Conservation (phyloP, 92 coral and sea anemone species). For the Diadumene lineata region DNA sequence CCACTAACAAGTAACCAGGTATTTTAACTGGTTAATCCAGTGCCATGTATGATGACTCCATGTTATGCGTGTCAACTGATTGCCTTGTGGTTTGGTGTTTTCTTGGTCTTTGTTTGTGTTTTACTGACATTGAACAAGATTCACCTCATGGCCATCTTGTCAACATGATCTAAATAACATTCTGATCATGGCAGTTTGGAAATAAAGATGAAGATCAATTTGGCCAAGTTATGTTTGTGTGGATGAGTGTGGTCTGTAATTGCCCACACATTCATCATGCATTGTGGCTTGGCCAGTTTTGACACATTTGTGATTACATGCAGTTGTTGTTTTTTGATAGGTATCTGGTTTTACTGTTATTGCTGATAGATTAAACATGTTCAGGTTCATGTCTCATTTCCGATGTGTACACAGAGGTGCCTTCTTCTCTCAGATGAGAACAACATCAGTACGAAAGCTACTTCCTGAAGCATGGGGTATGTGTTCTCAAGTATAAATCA, state of each 20-base stretch:
- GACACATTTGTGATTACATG: not conserved
- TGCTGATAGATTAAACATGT: conserved; percentile 92
- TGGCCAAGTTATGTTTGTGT: no score
- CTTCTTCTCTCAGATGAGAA: conserved; percentile 95
- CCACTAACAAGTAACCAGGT: no score
- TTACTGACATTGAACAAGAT: conserved; percentile 38
- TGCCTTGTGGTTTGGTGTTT: conserved; percentile 31
- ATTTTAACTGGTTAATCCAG: no score
- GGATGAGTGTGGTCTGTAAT: no score
- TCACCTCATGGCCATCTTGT: conserved; percentile 24
- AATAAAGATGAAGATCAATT: no score
- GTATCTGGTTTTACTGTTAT: conserved; percentile 80
- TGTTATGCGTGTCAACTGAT: conserved; percentile 76
- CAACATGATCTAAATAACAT: conserved; percentile 38
- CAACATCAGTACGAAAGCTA: conserved; percentile 91
- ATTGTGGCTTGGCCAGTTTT: not conserved
- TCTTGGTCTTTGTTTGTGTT: conserved; percentile 49
- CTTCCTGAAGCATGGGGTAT: conserved; percentile 99
- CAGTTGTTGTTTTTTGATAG: conserved; percentile 30
- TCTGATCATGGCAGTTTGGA: conserved; percentile 34
- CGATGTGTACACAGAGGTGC: conserved; percentile 98
- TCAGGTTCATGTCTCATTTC: conserved; percentile 91
- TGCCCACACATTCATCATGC: no score
- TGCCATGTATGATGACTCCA: conserved; percentile 59
- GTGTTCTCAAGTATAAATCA: no score